Evolutionary conservation across 1,140 invertebrate genomes (phyloP).

Genomic region (Brachystomella parvula): DNA sequence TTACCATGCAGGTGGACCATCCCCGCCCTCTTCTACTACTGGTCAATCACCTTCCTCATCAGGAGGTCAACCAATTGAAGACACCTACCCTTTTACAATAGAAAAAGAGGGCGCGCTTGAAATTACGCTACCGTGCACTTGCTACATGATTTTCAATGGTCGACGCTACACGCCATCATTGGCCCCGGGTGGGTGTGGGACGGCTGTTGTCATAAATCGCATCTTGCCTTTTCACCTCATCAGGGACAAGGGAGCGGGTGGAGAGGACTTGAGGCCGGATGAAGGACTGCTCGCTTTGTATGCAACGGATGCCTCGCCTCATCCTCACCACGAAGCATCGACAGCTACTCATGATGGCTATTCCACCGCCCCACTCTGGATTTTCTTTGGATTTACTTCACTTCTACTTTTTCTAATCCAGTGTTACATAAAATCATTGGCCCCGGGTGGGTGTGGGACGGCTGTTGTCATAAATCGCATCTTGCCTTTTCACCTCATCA

Average conservation of each 20-base stretch:
- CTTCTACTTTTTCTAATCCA: neutral
- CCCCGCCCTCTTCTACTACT: no score
- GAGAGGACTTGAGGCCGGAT: neutral
- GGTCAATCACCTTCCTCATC: neutral
- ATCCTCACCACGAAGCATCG: neutral
- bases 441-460: neutral
- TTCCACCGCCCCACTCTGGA: neutral
- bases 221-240: neutral
- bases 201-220: neutral
- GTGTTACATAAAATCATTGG: neutral
- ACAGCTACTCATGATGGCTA: neutral
- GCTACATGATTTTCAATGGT: neutral
- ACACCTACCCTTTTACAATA: neutral
- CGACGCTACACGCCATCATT: neutral
- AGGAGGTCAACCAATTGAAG: neutral
- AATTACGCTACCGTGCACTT: slow-evolving; percentile 9
- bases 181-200: neutral
- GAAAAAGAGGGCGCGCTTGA: neutral
- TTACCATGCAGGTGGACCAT: neutral
- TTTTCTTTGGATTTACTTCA: neutral
- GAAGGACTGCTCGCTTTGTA: neutral
- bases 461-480: neutral
- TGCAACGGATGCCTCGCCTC: no score
- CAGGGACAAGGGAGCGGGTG: neutral
- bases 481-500: neutral